Conservation (phyloP, 1,140 invertebrate genomes). For the Pseudomyrmex gracilis region DNA sequence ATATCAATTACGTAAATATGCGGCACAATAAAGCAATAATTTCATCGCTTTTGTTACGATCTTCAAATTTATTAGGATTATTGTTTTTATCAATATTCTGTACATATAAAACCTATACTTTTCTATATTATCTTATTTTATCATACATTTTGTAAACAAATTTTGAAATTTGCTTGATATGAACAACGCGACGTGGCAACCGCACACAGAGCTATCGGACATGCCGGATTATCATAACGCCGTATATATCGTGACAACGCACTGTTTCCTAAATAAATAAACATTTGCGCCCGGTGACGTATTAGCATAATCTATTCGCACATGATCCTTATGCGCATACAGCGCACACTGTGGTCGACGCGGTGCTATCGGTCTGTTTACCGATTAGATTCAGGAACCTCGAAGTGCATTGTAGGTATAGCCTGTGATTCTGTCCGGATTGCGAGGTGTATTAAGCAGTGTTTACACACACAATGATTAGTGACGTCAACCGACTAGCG, state of each 20-base stretch:
- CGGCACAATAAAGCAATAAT: not conserved
- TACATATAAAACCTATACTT: not conserved
- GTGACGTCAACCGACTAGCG: no score
- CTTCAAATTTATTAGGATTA: not conserved
- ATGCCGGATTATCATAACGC: slow-evolving; percentile 66
- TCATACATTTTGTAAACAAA: slow-evolving; percentile 4
- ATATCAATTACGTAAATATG: not conserved
- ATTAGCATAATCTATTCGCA: slow-evolving; percentile 71
- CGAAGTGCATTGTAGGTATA: slow-evolving; percentile 44
- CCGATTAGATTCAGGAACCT: slow-evolving; percentile 65
- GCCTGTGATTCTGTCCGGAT: slow-evolving; percentile 49
- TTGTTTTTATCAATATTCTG: not conserved
- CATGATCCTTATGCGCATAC: slow-evolving; percentile 59
- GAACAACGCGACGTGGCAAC: slow-evolving; percentile 22
- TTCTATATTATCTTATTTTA: not conserved
- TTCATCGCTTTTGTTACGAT: not conserved
- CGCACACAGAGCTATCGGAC: slow-evolving; percentile 37
- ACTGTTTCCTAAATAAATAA: slow-evolving; percentile 72
- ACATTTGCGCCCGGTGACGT: slow-evolving; percentile 60
- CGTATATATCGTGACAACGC: slow-evolving; percentile 51
- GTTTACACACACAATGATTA: no score
- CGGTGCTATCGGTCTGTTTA: slow-evolving; percentile 46
- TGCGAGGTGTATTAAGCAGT: slow-evolving; percentile 12
- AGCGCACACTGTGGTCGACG: not conserved
- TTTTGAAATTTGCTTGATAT: slow-evolving; percentile 52